Percentiles rank a stretch among this genome's conserved stretches.
Conservation (phyloP, 2,888 invertebrate species). For the Timema podura region DNA sequence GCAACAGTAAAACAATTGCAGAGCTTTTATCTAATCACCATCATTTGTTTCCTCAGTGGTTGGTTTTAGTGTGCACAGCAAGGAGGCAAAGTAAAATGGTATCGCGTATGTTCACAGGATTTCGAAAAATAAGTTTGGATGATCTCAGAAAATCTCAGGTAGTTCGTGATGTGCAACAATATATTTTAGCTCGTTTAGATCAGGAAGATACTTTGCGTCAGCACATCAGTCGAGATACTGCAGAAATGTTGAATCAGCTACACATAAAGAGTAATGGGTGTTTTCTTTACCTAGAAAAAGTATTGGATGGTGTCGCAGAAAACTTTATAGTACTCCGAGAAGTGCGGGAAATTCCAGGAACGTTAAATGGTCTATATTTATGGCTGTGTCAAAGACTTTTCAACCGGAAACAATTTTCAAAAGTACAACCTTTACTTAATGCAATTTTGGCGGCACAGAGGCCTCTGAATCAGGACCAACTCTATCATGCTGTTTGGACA, state of each 20-base stretch:
- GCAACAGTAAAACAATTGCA: conserved; percentile 62
- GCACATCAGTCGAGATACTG: conserved; percentile 86
- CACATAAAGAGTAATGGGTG: conserved; percentile 96
- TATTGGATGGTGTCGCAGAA: conserved; percentile 88
- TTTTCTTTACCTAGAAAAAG: conserved; percentile 80
- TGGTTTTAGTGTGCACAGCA: conserved; percentile 84
- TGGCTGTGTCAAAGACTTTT: conserved; percentile 94
- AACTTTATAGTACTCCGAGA: conserved; percentile 88
- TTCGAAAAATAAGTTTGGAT: conserved; percentile 87
- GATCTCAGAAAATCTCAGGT: conserved; percentile 86
- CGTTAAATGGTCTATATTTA: conserved; percentile 88
- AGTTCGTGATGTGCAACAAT: conserved; percentile 91
- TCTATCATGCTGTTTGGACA: conserved; percentile 77
- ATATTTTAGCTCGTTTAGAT: conserved; percentile 85
- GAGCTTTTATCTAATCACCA: conserved; percentile 85
- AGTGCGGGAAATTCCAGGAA: conserved; percentile 91
- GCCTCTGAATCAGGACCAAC: conserved; percentile 75
- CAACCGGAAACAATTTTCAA: conserved; percentile 81
- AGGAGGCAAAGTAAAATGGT: conserved; percentile 79
- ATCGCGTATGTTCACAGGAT: conserved; percentile 65
- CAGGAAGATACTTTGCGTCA: conserved; percentile 83
- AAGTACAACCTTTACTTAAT: conserved; percentile 80
- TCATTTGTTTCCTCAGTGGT: conserved; percentile 89
- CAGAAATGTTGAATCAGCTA: conserved; percentile 90
- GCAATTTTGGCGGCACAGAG: conserved; percentile 82